Base-by-base conservation (phyloP, 2,797 vertebrate genomes). In the Remorina albescens region DNA sequence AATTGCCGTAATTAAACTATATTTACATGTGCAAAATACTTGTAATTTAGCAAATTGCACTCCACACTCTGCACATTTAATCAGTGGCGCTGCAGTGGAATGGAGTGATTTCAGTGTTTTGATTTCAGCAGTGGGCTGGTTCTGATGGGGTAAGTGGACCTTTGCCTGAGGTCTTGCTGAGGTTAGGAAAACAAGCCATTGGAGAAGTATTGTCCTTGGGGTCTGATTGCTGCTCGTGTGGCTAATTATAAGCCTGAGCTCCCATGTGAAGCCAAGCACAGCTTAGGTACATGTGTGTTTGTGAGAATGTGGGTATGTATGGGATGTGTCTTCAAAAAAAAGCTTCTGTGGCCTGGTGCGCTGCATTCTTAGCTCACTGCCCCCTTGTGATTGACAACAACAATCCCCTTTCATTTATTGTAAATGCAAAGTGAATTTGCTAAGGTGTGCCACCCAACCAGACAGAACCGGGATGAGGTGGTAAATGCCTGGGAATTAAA, bases 1-100 rank as follows among this genome's bases (percentile, higher is more conserved):
- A 99, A 98, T 99, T 98, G 97, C 97, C 95, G 96, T 98, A 98
- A 99, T 99, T 99, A 99, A 98, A 98, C 96, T 98, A 98, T 99
- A 99, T 99, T 99, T 99, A 99, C 97, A 98, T 98, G 97, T 97
- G 97, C 97, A 98, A 97, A 99, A 99, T 99, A 98, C 97, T 99
- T 99, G 97, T 99, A 98, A 99, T 99, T 99, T 99, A 99, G 96
- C 96, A 98, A 98, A 99, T 99, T 99, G 96, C 96, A 96, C 97
- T 98, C 96, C 97, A 96, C 96, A 95, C 96, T 96, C 96, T 93
- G 95, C 96, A 95, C 95, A 95, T 97, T 97, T 98, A 98, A 98
- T 99, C 97, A 99, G 97, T 92, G 95, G 96, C 93, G 94, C 96
- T 96, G 96, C 96, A 94, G 96, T 94, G 94, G 96, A 96, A 96